A percentile compares a stretch with the other conserved stretches of the same genome.
phyloP scores from a whole-genome alignment of 2,113 vertebrate species.

The Tinamus guttatus region DNA sequence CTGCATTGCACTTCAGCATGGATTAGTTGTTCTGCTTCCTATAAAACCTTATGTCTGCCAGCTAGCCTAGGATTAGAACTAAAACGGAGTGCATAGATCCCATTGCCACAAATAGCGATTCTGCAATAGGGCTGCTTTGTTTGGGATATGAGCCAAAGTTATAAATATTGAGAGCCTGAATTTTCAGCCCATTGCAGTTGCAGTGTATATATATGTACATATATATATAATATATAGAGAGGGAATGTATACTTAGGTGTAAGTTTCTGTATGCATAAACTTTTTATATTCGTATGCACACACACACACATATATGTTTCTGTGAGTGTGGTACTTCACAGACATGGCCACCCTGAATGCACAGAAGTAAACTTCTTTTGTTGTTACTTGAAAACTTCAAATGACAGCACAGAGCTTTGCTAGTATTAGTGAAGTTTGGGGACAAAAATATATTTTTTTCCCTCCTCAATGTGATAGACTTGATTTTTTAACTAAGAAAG shows the following conservation, averaged over 20 bases:
- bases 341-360: background rate
- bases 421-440: background rate
- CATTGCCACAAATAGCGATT: constrained; percentile 65
- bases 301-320: background rate
- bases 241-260: background rate
- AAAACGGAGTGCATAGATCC: constrained; percentile 65
- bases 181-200: constrained; percentile 43
- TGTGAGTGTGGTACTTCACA: background rate
- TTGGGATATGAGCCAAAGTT: constrained; percentile 66
- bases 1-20: constrained; percentile 26
- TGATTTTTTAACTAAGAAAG: background rate
- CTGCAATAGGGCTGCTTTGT: constrained; percentile 48
- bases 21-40: constrained; percentile 74
- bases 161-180: constrained; percentile 65
- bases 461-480: background rate
- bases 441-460: background rate
- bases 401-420: background rate
- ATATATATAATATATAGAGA: background rate
- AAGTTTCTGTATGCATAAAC: background rate
- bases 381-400: background rate
- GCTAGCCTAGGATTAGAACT: constrained; percentile 66
- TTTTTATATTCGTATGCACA: background rate
- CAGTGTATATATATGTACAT: background rate
- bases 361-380: background rate
- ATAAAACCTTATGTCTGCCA: constrained; percentile 71